phyloP scores from a whole-genome alignment of 2,888 invertebrate species.

The Autographa gamma region DNA sequence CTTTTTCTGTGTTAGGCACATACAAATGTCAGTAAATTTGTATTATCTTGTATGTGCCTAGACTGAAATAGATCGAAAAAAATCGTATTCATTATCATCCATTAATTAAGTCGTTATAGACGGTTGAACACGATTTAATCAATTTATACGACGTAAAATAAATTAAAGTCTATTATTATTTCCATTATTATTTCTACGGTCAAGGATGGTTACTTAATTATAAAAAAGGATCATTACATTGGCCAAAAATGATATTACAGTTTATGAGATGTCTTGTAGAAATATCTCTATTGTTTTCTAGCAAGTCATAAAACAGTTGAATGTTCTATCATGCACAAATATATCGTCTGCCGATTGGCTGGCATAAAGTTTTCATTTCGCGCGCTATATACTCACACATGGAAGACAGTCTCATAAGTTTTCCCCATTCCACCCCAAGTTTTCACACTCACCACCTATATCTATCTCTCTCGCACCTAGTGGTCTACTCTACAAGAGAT shows the following conservation, averaged over 20 bases:
- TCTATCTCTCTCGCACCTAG: slow-evolving; percentile 28
- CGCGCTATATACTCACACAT: background rate
- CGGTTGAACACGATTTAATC: no score
- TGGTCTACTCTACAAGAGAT: slow-evolving; percentile 27
- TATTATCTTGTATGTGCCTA: background rate
- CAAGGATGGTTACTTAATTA: no score
- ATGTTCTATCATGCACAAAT: background rate
- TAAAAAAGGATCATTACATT: no score
- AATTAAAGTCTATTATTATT: no score
- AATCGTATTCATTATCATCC: no score
- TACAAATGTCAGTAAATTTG: slow-evolving; percentile 36
- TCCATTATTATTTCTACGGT: no score
- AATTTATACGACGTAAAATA: no score
- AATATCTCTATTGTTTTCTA: no score
- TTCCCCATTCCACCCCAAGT: slow-evolving; percentile 29
- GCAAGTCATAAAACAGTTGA: background rate
- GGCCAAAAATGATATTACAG: no score
- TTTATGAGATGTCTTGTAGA: no score
- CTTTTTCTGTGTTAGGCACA: slow-evolving; percentile 26
- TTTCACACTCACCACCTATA: slow-evolving; percentile 30
- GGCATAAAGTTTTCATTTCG: background rate
- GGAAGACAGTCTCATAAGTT: slow-evolving; percentile 7
- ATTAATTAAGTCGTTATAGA: no score
- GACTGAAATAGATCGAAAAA: background rate
- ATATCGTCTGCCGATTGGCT: no score